These are phyloP conservation scores for Rhyacophila brunnea DNA, from an alignment of 1,140 invertebrate species.

Conservation along the genomic window DNA sequence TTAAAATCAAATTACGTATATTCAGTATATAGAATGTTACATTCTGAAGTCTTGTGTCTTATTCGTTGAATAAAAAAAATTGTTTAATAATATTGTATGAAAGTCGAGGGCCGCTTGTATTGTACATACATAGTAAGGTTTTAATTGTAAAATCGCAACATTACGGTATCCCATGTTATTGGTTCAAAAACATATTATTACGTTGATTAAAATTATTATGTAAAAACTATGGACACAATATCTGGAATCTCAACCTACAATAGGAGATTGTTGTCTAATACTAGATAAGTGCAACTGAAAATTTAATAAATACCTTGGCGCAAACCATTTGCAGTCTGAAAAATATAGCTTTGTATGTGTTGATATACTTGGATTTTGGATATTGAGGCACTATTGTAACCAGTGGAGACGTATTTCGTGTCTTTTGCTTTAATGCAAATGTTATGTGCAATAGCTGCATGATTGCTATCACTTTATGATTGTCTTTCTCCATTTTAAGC, in stretches of 20 bases:
- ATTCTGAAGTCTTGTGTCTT: no score
- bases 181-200: not conserved
- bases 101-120: no score
- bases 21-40: no score
- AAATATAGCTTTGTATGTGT: slow-evolving; percentile 18
- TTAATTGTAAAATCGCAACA: no score
- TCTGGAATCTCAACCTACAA: not conserved
- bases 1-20: no score
- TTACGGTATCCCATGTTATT: not conserved
- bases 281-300: not conserved
- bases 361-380: slow-evolving; percentile 12
- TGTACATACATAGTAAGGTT: no score
- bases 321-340: slow-evolving; percentile 32
- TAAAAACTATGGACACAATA: not conserved
- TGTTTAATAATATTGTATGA: no score
- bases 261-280: not conserved
- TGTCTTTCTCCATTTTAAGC: slow-evolving; percentile 14
- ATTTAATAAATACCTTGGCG: slow-evolving; percentile 22
- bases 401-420: slow-evolving; percentile 3
- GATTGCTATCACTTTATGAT: slow-evolving; percentile 19
- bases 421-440: slow-evolving; percentile 10
- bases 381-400: not conserved
- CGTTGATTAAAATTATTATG: not conserved
- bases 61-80: no score
- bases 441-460: slow-evolving; percentile 26